Conservation (phyloP, 53 echinoderm and acorn worm genomes). For the Mesocentrotus franciscanus region DNA sequence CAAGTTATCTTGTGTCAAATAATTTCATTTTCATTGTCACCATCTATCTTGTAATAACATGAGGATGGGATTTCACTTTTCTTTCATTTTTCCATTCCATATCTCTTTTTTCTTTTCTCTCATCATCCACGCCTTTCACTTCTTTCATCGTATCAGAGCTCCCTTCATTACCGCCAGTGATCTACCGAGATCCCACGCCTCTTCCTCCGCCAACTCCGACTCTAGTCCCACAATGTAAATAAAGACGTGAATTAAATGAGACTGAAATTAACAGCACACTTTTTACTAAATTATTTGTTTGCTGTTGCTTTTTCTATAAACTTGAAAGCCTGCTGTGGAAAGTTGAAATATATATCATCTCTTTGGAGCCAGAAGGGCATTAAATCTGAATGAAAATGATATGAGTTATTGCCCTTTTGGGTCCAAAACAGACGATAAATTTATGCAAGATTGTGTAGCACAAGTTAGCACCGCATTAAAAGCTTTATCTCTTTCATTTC, state of each 20-base stretch:
- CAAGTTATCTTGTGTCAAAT: neutral
- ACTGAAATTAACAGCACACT: neutral
- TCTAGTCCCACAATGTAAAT: constrained; percentile 44
- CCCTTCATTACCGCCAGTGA: constrained; percentile 41
- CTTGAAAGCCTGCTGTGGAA: neutral
- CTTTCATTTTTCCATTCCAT: neutral
- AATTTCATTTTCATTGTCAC: neutral
- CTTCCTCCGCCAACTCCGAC: constrained; percentile 5
- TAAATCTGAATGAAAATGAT: too few species aligned
- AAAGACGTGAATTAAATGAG: neutral
- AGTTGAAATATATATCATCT: neutral
- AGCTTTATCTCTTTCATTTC: neutral
- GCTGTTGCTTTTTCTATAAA: neutral
- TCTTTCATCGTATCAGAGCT: constrained; percentile 9
- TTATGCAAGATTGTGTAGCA: neutral
- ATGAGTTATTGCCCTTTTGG: too few species aligned
- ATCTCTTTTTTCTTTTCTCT: neutral
- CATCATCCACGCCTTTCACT: neutral
- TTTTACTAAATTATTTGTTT: neutral
- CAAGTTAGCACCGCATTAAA: neutral
- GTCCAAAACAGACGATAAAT: too few species aligned
- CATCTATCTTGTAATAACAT: neutral
- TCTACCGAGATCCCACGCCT: constrained; percentile 51
- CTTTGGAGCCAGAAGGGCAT: too few species aligned
- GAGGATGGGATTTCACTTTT: neutral